Conservation (phyloP, 2,797 vertebrate genomes). For the Silurus lanzhouensis region DNA sequence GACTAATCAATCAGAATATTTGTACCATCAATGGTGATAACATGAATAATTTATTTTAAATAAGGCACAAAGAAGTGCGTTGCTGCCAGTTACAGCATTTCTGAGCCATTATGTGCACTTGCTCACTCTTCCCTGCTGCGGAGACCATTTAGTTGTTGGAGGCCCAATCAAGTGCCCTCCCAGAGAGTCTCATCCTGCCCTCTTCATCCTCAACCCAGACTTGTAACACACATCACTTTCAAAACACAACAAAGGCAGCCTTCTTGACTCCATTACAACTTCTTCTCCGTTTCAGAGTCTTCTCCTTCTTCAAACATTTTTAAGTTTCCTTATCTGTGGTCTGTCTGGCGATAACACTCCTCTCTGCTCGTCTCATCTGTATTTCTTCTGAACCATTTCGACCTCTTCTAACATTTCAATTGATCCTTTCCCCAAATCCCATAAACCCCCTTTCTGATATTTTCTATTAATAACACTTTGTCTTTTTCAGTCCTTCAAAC, state of each 20-base stretch:
- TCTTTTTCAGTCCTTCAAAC: neutral
- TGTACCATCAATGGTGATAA: neutral
- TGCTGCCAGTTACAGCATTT: constrained; percentile 32
- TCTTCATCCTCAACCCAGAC: constrained; percentile 42
- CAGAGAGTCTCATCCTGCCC: constrained; percentile 46
- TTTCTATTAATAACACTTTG: neutral
- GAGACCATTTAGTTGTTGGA: constrained; percentile 42
- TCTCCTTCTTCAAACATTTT: neutral
- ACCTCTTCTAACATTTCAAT: constrained; percentile 13
- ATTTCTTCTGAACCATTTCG: neutral
- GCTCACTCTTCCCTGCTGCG: constrained; percentile 32
- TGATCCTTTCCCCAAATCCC: neutral
- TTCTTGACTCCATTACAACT: neutral
- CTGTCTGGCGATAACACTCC: neutral
- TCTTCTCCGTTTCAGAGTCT: neutral
- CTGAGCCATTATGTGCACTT: constrained; percentile 6
- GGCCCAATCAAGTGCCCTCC: constrained; percentile 46
- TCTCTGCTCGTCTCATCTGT: neutral
- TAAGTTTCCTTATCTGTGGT: neutral
- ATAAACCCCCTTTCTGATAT: constrained; percentile 4
- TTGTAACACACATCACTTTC: constrained; percentile 41
- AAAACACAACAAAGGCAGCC: constrained; percentile 49
- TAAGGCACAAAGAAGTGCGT: neutral
- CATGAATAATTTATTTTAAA: neutral
- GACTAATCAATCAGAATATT: neutral